Conservation (phyloP, 2,113 vertebrate species). For the Elanoides forficatus region DNA sequence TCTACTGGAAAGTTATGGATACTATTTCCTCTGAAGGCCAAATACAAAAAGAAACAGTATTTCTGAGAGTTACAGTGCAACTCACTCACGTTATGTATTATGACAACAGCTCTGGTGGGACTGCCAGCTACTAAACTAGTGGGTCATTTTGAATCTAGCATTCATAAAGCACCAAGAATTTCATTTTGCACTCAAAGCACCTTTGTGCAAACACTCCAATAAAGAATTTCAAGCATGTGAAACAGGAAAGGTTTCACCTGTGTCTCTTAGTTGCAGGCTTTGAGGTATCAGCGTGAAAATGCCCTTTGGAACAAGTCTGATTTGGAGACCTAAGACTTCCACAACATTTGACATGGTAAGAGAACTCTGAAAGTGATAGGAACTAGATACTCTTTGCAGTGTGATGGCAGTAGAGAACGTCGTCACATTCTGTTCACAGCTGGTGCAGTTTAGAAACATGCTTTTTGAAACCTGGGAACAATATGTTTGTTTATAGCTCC, state of each 20-base stretch:
- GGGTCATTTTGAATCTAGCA: background rate
- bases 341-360: background rate
- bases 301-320: background rate
- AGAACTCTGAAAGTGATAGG: background rate
- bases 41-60: background rate
- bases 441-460: background rate
- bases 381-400: background rate
- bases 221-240: background rate
- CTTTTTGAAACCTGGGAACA: background rate
- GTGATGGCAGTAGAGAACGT: background rate
- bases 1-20: background rate
- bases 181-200: background rate
- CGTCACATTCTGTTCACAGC: background rate
- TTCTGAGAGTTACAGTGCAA: background rate
- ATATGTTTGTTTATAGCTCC: background rate
- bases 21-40: background rate
- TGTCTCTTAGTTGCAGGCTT: background rate
- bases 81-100: fast-evolving
- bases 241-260: background rate
- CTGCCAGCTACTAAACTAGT: background rate
- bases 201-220: background rate
- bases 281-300: background rate
- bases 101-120: background rate
- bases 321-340: background rate
- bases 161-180: background rate